Base-by-base conservation (phyloP, 1,140 invertebrate genomes). In the Galleria mellonella region DNA sequence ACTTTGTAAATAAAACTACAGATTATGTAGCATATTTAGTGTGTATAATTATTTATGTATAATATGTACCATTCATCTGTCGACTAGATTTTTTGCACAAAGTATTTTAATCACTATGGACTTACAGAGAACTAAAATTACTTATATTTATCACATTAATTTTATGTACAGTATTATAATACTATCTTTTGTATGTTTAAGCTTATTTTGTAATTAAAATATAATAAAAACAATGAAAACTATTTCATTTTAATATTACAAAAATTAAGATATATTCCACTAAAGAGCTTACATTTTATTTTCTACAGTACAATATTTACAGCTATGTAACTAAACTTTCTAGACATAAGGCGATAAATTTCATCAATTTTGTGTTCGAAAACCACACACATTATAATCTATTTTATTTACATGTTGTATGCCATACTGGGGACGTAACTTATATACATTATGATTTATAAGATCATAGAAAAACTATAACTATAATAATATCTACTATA, bases 61-160 rank as follows among this genome's bases (percentile, higher is more conserved):
- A 23, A 23, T 23, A 23, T 23, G 63, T 73, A 79, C 70, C 67
- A 76, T 81, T 81, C 70, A 82, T 77, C 54, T 83, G 47, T 76
- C 73, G 82, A 85, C 82, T 85, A 85, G 82, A 85, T 69, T 71
- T 68, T 83, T 83, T 82, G 77, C 78, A 83, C 75, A 72, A 77
- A 67, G 60, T 75, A 67, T 70, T 64, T 61, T 70, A 32, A 70
- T 74, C 64, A 68, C 57, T 74, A 69, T 65, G 48, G 59, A 63
- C 61, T 68, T 62, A 62, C 39, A 43, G 46, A 58, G 53, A 44
- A 32, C 55, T 53, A 51, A 23, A 35, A 57, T 66, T 40, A 57
- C 47, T 62, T 73, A 71, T 45, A 43, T 48, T 47, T 62, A 59
- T 64, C 56, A 69, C 55, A 69, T 57, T 61, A 40, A 64, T 51